These are phyloP conservation scores for Rhynchonycteris naso DNA, from an alignment of 2,797 vertebrate genomes.

Conservation along the genomic window DNA sequence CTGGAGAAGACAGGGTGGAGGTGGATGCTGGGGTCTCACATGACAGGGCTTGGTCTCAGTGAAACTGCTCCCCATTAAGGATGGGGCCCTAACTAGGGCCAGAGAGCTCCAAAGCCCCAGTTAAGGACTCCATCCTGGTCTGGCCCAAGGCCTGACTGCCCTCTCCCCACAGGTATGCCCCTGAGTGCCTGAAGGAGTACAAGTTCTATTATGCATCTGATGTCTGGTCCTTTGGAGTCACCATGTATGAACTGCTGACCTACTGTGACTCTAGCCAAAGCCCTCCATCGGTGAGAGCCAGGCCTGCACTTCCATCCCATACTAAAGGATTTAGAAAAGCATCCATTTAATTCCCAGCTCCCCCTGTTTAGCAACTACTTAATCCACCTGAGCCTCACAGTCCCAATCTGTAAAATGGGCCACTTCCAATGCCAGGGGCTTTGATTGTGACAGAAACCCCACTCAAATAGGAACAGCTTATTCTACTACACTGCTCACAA, in stretches of 20 bases:
- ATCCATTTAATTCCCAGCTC: background rate
- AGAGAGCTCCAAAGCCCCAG: background rate
- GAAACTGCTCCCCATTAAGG: background rate
- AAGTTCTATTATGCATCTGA: constrained; percentile 96
- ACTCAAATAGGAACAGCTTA: background rate
- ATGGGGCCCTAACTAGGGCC: background rate
- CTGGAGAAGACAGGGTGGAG: background rate
- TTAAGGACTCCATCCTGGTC: background rate
- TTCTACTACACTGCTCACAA: background rate
- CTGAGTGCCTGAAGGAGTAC: constrained; percentile 94
- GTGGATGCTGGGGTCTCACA: background rate
- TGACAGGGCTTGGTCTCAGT: background rate
- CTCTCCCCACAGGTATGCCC: constrained; percentile 90
- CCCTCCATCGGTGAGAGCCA: constrained; percentile 89
- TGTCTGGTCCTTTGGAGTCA: constrained; percentile 96
- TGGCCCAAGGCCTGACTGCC: background rate
- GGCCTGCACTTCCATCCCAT: background rate
- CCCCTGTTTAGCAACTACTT: background rate
- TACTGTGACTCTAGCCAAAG: constrained; percentile 89
- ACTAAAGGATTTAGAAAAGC: background rate
- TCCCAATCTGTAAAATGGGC: background rate
- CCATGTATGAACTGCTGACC: constrained; percentile 95
- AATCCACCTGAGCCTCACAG: background rate
- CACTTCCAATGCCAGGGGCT: background rate
- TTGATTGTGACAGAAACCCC: background rate